Evolutionary conservation across 2,888 invertebrate genomes (phyloP), one percentile per base, ranked within the genome.

Genomic region (Chrysopilus asiliformis): DNA sequence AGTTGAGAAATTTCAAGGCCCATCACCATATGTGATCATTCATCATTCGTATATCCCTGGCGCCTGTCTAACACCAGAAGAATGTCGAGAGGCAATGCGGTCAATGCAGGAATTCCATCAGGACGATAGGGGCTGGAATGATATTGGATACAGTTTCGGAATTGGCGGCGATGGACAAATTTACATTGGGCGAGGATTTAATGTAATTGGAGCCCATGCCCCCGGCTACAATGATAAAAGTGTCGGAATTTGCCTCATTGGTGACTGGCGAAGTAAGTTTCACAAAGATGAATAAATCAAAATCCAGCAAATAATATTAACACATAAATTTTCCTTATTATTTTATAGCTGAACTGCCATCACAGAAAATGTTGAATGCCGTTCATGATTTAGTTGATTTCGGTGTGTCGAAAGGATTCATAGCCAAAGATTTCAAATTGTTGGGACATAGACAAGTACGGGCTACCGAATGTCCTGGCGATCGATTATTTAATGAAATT

Each of bases 181-280:
- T 4, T 83, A 80, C 56, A 72, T 72, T 44, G 81, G 79, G 2
- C 67, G 81, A 3, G 80, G 81, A 1, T 84, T 82, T 74, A 66
- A 70, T 34, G 58, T 61, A 2, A 58, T 73, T 1, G 83, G 82
- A 1, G 79, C 81, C 0, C 84, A 85, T 56, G 75, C 82, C 0
- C 70, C 72, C 4, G 60, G 58, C 39, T 80, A 76, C 61, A 83
- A 78, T 57, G 64, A 65, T 43, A 65, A 67, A 51, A 79, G 79
- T 53, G 68, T 80, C 30, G 81, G 80, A 13, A 74, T 82, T 41
- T 76, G 76, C 44, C 53, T 81, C 9, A 80, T 81, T 41, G 81
- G 81, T 8, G 76, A 79, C 51, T 81, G 76, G 74, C 67, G 67
- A 64, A 65, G 79, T 79, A 56, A 70, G 71, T 66, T 27, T n/a